Evolutionary conservation across 2,797 vertebrate genomes (phyloP).

Genomic region (Falco concolor): DNA sequence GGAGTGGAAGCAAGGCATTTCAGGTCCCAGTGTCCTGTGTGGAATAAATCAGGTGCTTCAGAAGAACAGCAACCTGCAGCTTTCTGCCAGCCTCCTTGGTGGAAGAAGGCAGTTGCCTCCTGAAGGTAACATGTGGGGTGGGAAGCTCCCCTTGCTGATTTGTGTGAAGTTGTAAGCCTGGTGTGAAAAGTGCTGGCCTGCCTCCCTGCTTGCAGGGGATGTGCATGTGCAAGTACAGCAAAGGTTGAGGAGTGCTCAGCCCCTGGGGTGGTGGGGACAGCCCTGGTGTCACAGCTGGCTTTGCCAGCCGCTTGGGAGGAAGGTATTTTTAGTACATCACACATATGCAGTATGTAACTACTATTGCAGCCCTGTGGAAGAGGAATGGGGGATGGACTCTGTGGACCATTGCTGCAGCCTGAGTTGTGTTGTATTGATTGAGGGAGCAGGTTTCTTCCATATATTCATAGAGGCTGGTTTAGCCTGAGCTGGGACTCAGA

Average conservation of each 20-base stretch:
- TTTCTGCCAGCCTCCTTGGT: neutral
- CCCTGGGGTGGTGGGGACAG: neutral
- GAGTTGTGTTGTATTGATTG: constrained; percentile 48
- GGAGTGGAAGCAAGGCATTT: neutral
- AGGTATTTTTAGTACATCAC: neutral
- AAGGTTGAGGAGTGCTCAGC: neutral
- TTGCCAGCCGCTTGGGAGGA: neutral
- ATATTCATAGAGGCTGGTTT: constrained; percentile 70
- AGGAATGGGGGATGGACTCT: neutral
- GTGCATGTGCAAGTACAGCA: neutral
- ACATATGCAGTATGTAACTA: neutral
- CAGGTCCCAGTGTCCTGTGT: neutral
- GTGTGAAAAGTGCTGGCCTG: neutral
- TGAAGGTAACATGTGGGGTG: neutral
- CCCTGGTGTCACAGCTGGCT: neutral
- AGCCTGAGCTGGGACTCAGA: constrained; percentile 65
- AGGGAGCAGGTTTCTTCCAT: constrained; percentile 69
- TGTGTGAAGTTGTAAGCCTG: neutral
- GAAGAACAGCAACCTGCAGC: neutral
- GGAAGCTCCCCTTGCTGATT: neutral
- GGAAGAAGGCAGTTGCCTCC: neutral
- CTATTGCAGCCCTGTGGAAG: neutral
- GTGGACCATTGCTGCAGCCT: neutral
- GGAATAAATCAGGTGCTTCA: neutral
- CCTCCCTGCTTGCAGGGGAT: neutral